phyloP scores from a whole-genome alignment of 1,140 invertebrate species.

The Oryctes rhinoceros region DNA sequence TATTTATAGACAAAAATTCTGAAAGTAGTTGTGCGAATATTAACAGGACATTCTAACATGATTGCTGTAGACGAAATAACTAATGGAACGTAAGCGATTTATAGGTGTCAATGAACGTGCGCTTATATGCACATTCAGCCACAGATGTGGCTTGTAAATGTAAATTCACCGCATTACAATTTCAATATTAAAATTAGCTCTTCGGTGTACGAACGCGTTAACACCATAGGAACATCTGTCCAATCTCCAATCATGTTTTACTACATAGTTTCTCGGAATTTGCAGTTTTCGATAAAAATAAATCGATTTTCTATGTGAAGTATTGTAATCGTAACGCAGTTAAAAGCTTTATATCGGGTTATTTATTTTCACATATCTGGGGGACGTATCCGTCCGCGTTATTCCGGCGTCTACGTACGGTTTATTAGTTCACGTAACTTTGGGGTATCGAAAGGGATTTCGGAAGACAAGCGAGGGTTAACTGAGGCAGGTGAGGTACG shows the following conservation, averaged over 20 bases:
- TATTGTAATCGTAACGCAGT: not conserved
- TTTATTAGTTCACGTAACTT: slow-evolving; percentile 28
- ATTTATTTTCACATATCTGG: slow-evolving; percentile 14
- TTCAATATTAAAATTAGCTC: not conserved
- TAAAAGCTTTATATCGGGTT: not conserved
- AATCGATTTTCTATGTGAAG: not conserved
- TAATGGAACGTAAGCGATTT: not conserved
- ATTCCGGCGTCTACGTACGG: not conserved
- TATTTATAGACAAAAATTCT: too few relatives aligned
- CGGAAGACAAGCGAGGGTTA: slow-evolving; percentile 36
- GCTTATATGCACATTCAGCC: not conserved
- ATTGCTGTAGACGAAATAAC: not conserved
- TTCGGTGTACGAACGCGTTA: not conserved
- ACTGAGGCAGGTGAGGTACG: slow-evolving; percentile 31
- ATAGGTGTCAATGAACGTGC: not conserved
- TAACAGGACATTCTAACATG: too few relatives aligned
- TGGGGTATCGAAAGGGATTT: slow-evolving; percentile 35
- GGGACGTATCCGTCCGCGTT: slow-evolving; percentile 6
- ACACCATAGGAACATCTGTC: not conserved
- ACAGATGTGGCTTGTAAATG: not conserved
- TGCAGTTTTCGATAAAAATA: not conserved
- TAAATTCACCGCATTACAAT: not conserved
- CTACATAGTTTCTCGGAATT: not conserved
- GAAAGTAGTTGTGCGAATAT: too few relatives aligned
- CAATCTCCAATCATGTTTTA: not conserved